Evolutionary conservation across 2,113 vertebrate species (phyloP).

Genomic region (Pristiophorus japonicus): DNA sequence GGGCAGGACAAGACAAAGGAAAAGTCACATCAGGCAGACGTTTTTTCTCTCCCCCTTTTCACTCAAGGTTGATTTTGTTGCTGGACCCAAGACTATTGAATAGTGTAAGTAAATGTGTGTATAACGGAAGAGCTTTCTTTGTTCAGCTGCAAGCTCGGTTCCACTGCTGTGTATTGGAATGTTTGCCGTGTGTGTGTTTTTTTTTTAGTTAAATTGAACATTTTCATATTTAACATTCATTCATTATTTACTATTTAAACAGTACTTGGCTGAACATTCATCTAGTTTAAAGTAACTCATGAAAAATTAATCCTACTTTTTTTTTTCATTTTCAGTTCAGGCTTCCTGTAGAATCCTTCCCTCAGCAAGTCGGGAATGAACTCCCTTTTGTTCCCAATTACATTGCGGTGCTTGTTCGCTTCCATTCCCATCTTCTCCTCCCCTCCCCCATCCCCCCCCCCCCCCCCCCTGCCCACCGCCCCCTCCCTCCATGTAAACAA

Average conservation of each 20-base stretch:
- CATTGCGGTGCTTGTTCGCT: constrained; percentile 46
- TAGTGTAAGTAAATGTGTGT: not conserved
- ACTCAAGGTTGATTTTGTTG: not conserved
- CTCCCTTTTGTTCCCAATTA: constrained; percentile 45
- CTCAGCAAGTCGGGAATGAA: constrained; percentile 70
- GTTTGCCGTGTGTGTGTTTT: constrained; percentile 4
- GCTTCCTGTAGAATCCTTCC: constrained; percentile 84
- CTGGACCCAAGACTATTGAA: not conserved
- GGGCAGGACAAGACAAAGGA: not conserved
- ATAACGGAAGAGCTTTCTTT: not conserved
- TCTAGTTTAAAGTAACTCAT: constrained; percentile 35
- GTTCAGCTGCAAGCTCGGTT: constrained; percentile 27
- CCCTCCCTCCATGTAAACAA: constrained; percentile 44
- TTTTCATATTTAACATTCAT: constrained; percentile 34
- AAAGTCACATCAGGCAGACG: not conserved
- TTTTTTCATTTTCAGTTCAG: constrained; percentile 90
- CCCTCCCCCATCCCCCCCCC: constrained; percentile 47
- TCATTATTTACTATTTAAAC: constrained; percentile 32
- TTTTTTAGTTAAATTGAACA: not conserved
- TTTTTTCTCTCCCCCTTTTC: not conserved
- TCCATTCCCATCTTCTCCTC: constrained; percentile 54
- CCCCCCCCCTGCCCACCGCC: constrained; percentile 45
- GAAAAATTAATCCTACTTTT: constrained; percentile 75
- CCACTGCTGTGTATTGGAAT: constrained; percentile 42
- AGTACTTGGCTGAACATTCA: constrained; percentile 36